Conservation (phyloP, 2,888 invertebrate genomes). For the Drosophila demipolita region DNA sequence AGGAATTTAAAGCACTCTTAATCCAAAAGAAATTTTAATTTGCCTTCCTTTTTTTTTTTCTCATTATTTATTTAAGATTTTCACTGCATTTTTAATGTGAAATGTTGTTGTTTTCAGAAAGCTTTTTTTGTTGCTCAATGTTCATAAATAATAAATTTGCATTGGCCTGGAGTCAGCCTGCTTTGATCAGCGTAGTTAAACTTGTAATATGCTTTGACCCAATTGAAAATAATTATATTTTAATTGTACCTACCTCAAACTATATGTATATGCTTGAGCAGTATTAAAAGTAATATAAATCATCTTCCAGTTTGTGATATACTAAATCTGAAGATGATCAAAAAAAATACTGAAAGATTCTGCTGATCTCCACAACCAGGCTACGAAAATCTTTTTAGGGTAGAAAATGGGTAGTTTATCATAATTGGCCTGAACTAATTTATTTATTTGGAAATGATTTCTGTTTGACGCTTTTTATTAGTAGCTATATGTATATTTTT, state of each 20-base stretch:
- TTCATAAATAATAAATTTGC: not conserved
- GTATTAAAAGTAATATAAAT: not conserved
- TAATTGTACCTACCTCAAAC: not conserved
- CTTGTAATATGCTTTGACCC: not conserved
- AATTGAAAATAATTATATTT: not conserved
- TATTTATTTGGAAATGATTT: too few relatives aligned
- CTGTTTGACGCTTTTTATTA: too few relatives aligned
- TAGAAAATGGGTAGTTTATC: not conserved
- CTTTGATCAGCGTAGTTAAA: not conserved
- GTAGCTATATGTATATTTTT: too few relatives aligned
- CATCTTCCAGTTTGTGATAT: not conserved
- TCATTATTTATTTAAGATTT: conserved; percentile 11
- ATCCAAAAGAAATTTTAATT: conserved; percentile 2
- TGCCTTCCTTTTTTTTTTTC: not conserved
- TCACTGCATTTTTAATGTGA: not conserved
- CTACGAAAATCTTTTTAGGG: too few relatives aligned
- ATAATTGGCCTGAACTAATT: not conserved
- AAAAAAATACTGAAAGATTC: too few relatives aligned
- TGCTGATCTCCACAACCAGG: too few relatives aligned
- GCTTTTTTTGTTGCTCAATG: not conserved
- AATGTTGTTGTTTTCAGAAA: not conserved
- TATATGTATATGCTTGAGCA: not conserved
- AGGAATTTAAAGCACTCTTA: not conserved
- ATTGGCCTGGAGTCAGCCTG: not conserved
- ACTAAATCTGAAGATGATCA: too few relatives aligned